Conservation (phyloP, 2,888 invertebrate genomes). For the Drosophila monieri region DNA sequence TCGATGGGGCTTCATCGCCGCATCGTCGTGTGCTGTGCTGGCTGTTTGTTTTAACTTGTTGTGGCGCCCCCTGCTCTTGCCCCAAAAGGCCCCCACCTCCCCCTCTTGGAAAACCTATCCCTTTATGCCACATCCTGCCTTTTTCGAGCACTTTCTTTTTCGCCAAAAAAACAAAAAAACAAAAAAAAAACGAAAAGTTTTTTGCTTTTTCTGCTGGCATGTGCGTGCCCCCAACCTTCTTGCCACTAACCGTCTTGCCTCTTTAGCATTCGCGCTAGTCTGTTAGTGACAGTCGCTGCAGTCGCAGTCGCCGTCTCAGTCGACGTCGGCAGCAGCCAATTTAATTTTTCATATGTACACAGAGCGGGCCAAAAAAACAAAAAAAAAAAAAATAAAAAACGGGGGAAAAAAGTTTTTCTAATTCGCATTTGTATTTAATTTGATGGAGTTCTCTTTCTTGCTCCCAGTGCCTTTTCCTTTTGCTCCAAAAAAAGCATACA, state of each 20-base stretch:
- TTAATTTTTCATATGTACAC: slow-evolving; percentile 57
- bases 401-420: slow-evolving; percentile 67
- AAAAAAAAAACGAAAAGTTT: slow-evolving; percentile 23
- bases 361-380: slow-evolving; percentile 7
- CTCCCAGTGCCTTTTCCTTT: not conserved
- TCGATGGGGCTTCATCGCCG: slow-evolving; percentile 1
- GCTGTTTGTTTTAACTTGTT: slow-evolving; percentile 48
- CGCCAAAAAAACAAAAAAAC: slow-evolving; percentile 1
- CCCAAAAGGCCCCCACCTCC: not conserved
- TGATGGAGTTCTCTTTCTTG: slow-evolving; percentile 49
- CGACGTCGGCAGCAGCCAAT: slow-evolving; percentile 48
- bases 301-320: slow-evolving; percentile 8
- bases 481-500: slow-evolving; percentile 5
- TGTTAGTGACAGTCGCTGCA: slow-evolving; percentile 47
- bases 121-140: slow-evolving; percentile 10
- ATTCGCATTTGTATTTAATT: slow-evolving; percentile 79
- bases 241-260: slow-evolving; percentile 7
- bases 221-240: slow-evolving; percentile 9
- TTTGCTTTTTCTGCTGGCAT: slow-evolving; percentile 42
- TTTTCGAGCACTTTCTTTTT: slow-evolving; percentile 44
- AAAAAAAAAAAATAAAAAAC: slow-evolving; percentile 9
- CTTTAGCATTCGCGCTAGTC: slow-evolving; percentile 41
- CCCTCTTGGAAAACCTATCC: not conserved
- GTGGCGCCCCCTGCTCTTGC: not conserved
- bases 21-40: not conserved